Base-by-base conservation (phyloP, 2,888 invertebrate genomes). In the Agrotis puta region DNA sequence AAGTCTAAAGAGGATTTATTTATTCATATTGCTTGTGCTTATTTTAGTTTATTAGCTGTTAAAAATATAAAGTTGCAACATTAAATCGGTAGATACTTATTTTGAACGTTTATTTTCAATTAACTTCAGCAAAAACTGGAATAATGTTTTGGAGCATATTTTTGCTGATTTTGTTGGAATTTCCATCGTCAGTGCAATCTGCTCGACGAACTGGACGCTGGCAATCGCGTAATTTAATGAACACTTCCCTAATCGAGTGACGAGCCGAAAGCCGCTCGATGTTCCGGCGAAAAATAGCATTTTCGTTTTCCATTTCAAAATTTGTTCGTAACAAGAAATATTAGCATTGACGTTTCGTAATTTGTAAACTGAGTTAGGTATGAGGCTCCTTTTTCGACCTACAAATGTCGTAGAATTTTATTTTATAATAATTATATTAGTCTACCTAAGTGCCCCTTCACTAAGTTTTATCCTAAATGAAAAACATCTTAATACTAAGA, bases 141-240 rank as follows among this genome's bases (percentile, higher is more conserved):
- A 80, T 75, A 83, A 75, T 81, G 76, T 67, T 70, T 67, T 70
- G 68, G 78, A 68, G 79, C 70, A 70, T 82, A 57, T 82, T 89
- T 91, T 89, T 86, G 89, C 90, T 91, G 91, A 91, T 87, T 90
- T 88, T 80, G 86, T 79, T 79, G 88, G 83, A 90, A 91, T 91
- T 89, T 81, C 84, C 83, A 88, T 87, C 88, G 88, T 85, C 88
- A 89, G 90, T 90, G 91, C 92, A 94, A 94, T 93, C 90, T 91
- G 91, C 89, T 91, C 89, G 86, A 90, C 91, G 92, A 93, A 93
- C 93, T 91, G 89, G 91, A 89, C 91, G 88, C 85, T 86, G 89
- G 93, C 94, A 94, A 94, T 94, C 94, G 89, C 74, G 92, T 95
- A 94, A 95, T 93, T 94, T 90, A 92, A 95, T 95, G 92, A 94